Evolutionary conservation across 2,888 invertebrate species (phyloP).

Genomic region (Cephalotes varians): DNA sequence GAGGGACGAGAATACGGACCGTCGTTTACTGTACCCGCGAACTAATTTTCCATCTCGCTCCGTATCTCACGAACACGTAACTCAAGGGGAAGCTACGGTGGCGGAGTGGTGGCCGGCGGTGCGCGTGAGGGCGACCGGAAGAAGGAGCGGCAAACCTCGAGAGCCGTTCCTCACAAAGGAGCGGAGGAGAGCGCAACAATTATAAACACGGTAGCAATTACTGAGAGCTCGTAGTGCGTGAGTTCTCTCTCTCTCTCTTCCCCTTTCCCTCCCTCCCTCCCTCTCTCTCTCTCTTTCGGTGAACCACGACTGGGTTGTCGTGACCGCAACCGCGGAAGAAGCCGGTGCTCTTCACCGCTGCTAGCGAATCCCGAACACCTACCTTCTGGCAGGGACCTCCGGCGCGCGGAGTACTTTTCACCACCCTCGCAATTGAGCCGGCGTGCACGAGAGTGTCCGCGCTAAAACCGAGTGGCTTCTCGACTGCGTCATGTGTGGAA

Average conservation of each 20-base stretch:
- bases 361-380: constrained; percentile 46
- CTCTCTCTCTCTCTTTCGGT: constrained; percentile 38
- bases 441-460: constrained; percentile 62
- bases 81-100: constrained; percentile 56
- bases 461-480: constrained; percentile 72
- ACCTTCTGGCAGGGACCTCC: constrained; percentile 55
- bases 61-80: constrained; percentile 56
- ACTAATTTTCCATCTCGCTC: constrained; percentile 76
- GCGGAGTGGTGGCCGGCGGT: constrained; percentile 62
- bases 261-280: constrained; percentile 24
- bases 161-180: constrained; percentile 65
- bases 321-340: constrained; percentile 58
- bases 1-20: constrained; percentile 49
- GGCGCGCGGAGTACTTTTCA: constrained; percentile 63
- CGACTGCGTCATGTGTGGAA: constrained; percentile 69
- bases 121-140: constrained; percentile 57
- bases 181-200: constrained; percentile 76
- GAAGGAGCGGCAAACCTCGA: constrained; percentile 61
- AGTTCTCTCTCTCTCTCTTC: constrained; percentile 65
- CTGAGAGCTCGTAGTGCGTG: constrained; percentile 68
- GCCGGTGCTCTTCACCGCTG: constrained; percentile 65
- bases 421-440: constrained; percentile 70
- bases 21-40: constrained; percentile 65
- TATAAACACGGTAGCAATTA: constrained; percentile 81
- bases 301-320: constrained; percentile 58